Conservation (phyloP, 2,797 vertebrate genomes). For the Natrix natrix region DNA sequence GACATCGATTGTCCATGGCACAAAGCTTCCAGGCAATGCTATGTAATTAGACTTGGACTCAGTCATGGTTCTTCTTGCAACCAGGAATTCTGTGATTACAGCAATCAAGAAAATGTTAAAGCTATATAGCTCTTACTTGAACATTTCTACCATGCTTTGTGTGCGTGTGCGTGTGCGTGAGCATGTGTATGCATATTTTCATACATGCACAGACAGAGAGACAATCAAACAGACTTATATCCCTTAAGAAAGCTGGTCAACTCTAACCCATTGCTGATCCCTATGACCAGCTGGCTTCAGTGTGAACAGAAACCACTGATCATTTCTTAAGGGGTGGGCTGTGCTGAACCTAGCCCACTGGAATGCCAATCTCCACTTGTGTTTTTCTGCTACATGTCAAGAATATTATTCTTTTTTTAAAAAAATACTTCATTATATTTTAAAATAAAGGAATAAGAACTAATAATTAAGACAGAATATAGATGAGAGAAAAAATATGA, state of each 20-base stretch:
- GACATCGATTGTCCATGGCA: background rate
- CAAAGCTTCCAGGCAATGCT: too few relatives aligned
- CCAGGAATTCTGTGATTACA: background rate
- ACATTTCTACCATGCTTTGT: background rate
- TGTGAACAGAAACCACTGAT: background rate
- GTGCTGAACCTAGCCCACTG: background rate
- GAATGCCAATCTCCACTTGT: background rate
- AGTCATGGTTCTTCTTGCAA: background rate
- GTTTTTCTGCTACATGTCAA: background rate
- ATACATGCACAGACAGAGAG: background rate
- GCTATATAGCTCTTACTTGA: background rate
- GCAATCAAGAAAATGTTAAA: background rate
- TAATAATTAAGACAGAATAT: background rate
- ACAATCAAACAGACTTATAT: background rate
- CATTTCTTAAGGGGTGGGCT: background rate
- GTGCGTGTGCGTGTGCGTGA: too few relatives aligned
- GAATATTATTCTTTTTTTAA: background rate
- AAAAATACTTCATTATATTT: background rate
- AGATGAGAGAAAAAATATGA: background rate
- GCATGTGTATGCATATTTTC: too few relatives aligned
- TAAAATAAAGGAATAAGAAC: background rate
- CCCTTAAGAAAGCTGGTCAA: background rate
- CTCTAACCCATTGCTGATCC: background rate
- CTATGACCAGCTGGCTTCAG: background rate
- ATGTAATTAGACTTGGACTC: background rate